Conservation (phyloP, 2,888 invertebrate genomes). For the Machimus rusticus region DNA sequence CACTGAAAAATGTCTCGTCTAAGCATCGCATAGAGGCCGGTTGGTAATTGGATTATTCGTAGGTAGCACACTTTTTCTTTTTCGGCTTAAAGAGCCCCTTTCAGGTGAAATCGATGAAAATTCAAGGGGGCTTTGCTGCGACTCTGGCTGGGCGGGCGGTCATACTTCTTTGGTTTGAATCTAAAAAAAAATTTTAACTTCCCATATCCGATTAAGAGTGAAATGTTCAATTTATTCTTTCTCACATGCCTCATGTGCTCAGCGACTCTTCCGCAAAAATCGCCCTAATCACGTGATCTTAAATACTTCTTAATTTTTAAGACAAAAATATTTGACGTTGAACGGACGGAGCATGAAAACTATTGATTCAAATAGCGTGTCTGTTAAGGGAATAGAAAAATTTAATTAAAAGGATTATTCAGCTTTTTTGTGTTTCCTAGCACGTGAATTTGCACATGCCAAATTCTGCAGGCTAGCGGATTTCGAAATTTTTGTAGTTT, state of each 20-base stretch:
- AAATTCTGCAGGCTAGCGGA: neutral
- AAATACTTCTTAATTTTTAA: neutral
- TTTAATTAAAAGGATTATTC: neutral
- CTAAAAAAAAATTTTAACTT: neutral
- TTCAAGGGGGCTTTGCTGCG: neutral
- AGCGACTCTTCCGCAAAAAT: neutral
- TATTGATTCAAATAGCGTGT: neutral
- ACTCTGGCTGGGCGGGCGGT: neutral
- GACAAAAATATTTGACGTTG: neutral
- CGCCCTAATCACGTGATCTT: neutral
- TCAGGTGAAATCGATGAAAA: constrained; percentile 18
- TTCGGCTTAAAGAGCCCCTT: neutral
- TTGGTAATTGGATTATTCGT: constrained; percentile 14
- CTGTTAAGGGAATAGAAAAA: neutral
- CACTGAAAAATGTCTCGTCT: neutral
- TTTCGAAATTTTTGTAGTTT: neutral
- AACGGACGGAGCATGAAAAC: neutral
- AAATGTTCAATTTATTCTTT: neutral
- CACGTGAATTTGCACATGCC: neutral
- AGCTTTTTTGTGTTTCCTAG: neutral
- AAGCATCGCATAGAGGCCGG: neutral
- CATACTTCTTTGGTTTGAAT: neutral
- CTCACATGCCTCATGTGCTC: neutral
- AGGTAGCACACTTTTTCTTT: neutral
- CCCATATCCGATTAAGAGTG: neutral